Base-by-base conservation (phyloP, 1,140 invertebrate genomes). In the Nasonia giraulti region DNA sequence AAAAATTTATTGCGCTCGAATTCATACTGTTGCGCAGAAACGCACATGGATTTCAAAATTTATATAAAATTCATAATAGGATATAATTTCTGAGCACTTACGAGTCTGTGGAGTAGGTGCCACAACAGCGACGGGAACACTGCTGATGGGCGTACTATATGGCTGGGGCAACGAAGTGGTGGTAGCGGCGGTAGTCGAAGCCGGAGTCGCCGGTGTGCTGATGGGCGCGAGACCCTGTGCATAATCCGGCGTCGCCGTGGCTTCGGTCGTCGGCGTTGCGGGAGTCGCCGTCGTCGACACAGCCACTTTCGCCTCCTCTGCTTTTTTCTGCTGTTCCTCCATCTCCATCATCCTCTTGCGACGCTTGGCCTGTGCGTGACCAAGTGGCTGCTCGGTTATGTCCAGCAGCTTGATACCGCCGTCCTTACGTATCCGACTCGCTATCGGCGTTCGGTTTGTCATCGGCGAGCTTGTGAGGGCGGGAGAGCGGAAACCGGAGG, bases 331-430 rank as follows among this genome's bases (percentile, higher is more conserved):
- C 77, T 95, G 94, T 86, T 97, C 97, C 91, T 98, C 97, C 88
- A 97, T 92, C 93, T 98, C 97, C 95, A 91, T 91, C 88, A 94
- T 93, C 11, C 94, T 92, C 87, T 94, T 95, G 11, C 94, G 91
- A 87, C 94, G 94, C 82, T 95, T 94, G 2, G 94, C 94, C 14
- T 95, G 94, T 0, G 94, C 94, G 90, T 95, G 95, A 7, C 95
- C 95, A n/a, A 95, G 86, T 2, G 98, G 98, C 89, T 98, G 97
- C 89, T 99, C 98, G 27, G 96, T 96, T 87, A 99, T 98, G 89
- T 99, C 98, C 31, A 99, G 92, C 20, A 99, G 93, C 93, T 99
- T 97, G 85, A 98, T 97, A 80, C 98, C 98, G 85, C 97, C 97
- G 91, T 98, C 97, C 91, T 98, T 98, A 73, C 95, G 95, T 86